Conservation (phyloP, 2,797 vertebrate genomes). For the Poeciliopsis paucimaculata region DNA sequence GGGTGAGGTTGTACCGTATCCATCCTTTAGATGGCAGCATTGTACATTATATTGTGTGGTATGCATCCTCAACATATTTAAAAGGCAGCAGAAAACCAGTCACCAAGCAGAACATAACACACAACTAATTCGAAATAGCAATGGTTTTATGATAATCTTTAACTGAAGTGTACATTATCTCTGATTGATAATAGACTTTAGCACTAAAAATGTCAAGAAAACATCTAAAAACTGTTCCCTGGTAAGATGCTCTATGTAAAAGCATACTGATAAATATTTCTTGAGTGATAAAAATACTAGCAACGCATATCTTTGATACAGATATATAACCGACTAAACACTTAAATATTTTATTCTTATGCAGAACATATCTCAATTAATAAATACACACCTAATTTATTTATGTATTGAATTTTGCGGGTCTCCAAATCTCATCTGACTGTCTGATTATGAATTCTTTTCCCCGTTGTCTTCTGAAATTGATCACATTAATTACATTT, state of each 20-base stretch:
- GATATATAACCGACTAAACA: neutral
- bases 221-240: neutral
- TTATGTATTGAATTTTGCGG: neutral
- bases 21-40: conserved; percentile 51
- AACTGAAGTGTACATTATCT: neutral
- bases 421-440: neutral
- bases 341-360: neutral
- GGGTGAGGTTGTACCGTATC: neutral
- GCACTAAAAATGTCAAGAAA: neutral
- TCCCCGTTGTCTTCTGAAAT: neutral
- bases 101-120: neutral
- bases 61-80: neutral
- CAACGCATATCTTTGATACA: neutral
- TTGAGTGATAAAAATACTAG: neutral
- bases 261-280: neutral
- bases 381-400: neutral
- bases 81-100: neutral
- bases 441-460: neutral
- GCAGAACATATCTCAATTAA: neutral
- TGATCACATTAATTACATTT: neutral
- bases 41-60: neutral
- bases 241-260: neutral
- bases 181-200: neutral
- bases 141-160: neutral
- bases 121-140: neutral